Evolutionary conservation across 2,113 vertebrate genomes (phyloP), one percentile per base, ranked within the genome.

Genomic region (Hiodon tergisus): DNA sequence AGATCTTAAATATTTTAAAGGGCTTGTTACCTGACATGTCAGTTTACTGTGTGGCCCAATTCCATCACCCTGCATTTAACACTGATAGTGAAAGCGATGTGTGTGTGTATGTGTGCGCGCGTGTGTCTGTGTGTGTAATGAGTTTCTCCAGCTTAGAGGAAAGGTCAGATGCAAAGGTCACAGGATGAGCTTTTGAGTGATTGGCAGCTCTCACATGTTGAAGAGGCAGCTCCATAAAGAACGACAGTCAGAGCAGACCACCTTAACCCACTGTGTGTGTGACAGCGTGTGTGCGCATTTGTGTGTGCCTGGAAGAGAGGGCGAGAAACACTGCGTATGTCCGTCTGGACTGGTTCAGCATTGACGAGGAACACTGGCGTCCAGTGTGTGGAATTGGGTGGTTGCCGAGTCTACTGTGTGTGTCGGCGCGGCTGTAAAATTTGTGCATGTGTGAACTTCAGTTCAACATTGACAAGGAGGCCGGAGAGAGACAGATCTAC

Each of bases 381-480:
- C 31, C 31, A 31, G 48, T 14, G 67, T 59, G 5, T 67, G 6
- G 51, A 31, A 7, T 51, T 10, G 17, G 3, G 14, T 67, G 31
- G 31, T 31, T 31, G 31, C 31, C 31, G 31, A 31, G 31, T 31
- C 2, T 31, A 31, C 31, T 31, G 31, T 31, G 31, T 31, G 31
- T 31, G 31, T 31, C 31, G 31, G 31, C 31, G 31, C 31, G 31
- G 31, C 31, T 31, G 2, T 31, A 31, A 17, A 55, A 6, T 57
- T 5, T 6, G 6, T 6, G 2, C n/a, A 53, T 17, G 66, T 68
- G 11, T 67, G 7, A 80, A 54, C 71, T 57, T 17, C 83, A 99
- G 97, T 99, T 98, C 80, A 80, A 98, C 81, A 88, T 96, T 47
- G 97, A 99, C 86, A 93, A 93, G 78, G 97, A 99, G 86, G 97